Base-by-base conservation (phyloP, 2,888 invertebrate genomes). In the Sinotaia quadrata region DNA sequence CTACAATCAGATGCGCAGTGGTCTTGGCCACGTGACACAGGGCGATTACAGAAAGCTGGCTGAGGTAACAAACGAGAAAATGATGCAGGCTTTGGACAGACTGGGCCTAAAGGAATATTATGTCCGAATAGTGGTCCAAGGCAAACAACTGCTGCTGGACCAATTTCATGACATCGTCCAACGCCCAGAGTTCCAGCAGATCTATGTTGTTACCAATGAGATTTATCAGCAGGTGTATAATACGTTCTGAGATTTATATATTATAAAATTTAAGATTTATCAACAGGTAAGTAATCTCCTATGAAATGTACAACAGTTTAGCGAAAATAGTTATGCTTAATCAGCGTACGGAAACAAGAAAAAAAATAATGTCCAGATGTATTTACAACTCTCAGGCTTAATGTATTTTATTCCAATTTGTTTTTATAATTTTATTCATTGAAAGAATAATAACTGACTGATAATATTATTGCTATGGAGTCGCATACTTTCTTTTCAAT, bases 181-280 rank as follows among this genome's bases (percentile, higher is more conserved):
- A 34, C 74, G 79, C 10, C 68, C 76, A 18, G 78, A 81, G 57
- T 68, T 80, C 34, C 66, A 76, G 56, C 75, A 77, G 33, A 67
- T 79, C 27, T 65, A 76, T 52, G 54, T 68, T 34, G 56, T 78
- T 21, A 56, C 74, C 29, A 75, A 67, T 8, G 80, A 82, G 33
- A 59, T 83, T n/a, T 76, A 81, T 63, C 75, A 77, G 61, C 77
- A 83, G 80, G 83, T 83, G 70, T 12, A n/a, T 5, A 57, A 18
- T 36, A 41, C 41, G 41, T 41, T 41, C 18, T 41, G 10, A 41
- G 41, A n/a, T n/a, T n/a, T n/a, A n/a, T n/a, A n/a, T n/a, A n/a
- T n/a, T n/a, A n/a, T n/a, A n/a, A n/a, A n/a, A n/a, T n/a, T n/a
- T n/a, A n/a, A n/a, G n/a, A n/a, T n/a, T n/a, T n/a, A n/a, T n/a